A percentile compares a stretch with the other conserved stretches of the same genome.
Evolutionary conservation across 2,797 vertebrate species (phyloP).

Genomic region (Anguilla megastoma): DNA sequence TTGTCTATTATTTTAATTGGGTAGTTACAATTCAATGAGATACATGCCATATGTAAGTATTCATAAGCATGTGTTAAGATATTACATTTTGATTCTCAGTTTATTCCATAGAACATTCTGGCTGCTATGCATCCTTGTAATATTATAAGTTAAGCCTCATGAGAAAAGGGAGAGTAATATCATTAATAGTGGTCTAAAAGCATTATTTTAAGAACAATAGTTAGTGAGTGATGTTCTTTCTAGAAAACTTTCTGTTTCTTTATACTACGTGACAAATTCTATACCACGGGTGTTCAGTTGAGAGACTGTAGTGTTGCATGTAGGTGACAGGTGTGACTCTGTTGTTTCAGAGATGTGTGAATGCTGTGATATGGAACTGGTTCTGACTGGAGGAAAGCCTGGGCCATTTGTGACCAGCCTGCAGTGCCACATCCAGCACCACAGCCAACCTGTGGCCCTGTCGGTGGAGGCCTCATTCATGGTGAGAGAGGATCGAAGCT

Average conservation of each 20-base stretch:
- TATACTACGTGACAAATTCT: background rate
- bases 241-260: background rate
- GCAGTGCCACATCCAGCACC: conserved; percentile 73
- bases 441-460: conserved; percentile 67
- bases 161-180: background rate
- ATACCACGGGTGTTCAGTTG: background rate
- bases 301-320: background rate
- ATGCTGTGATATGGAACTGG: conserved; percentile 77
- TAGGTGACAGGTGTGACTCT: conserved; percentile 5
- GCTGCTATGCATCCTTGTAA: background rate
- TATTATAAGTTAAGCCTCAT: background rate
- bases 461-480: conserved; percentile 84
- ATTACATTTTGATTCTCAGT: background rate
- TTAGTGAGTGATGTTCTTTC: background rate
- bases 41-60: background rate
- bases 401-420: conserved; percentile 70
- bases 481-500: conserved; percentile 60
- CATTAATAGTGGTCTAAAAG: background rate
- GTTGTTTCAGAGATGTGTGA: conserved; percentile 68
- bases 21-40: background rate
- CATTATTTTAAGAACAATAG: background rate
- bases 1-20: background rate
- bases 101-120: background rate
- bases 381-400: conserved; percentile 74
- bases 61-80: background rate